A percentile compares a stretch with the other conserved stretches of the same genome.
phyloP scores from a whole-genome alignment of 2,113 vertebrate species.

The Scomber colias region DNA sequence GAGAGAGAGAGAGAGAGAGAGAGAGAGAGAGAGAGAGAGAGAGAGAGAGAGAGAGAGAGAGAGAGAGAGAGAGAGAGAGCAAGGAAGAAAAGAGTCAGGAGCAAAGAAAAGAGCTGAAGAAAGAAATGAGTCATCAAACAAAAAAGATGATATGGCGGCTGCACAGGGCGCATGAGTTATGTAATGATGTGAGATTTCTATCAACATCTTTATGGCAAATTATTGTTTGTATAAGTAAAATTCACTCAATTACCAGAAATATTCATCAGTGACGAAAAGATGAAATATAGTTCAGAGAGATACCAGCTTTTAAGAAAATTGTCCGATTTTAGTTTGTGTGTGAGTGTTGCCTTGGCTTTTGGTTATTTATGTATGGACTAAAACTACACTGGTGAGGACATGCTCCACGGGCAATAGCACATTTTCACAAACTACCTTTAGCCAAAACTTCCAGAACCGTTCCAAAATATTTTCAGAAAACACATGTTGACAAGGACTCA shows the following conservation, averaged over 20 bases:
- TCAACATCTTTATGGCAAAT: conserved; percentile 80
- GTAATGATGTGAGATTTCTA: conserved; percentile 89
- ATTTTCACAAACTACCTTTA: conserved; percentile 19
- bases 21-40: conserved; percentile 42
- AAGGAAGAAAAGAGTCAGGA: conserved; percentile 43
- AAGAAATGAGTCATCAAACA: conserved; percentile 80
- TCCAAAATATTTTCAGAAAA: conserved; percentile 7
- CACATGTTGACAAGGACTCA: neutral
- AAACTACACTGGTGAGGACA: conserved; percentile 6
- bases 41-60: neutral
- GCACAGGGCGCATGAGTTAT: conserved; percentile 73
- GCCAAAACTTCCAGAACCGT: neutral
- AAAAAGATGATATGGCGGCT: conserved; percentile 47
- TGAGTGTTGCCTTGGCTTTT: conserved; percentile 18
- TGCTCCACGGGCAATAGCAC: conserved; percentile 2
- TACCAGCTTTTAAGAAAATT: too few relatives aligned
- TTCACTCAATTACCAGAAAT: conserved; percentile 33
- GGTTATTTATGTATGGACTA: conserved; percentile 33
- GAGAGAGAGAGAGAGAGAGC: neutral
- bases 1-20: conserved; percentile 45
- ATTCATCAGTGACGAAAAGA: conserved; percentile 37
- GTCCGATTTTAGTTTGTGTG: conserved; percentile 10
- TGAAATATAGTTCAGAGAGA: conserved; percentile 7
- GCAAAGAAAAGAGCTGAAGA: conserved; percentile 89
- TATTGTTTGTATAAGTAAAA: conserved; percentile 78